Percentiles rank a stretch among this genome's conserved stretches.
Conservation (phyloP, 2,797 vertebrate species). For the Onychomys leucogaster region DNA sequence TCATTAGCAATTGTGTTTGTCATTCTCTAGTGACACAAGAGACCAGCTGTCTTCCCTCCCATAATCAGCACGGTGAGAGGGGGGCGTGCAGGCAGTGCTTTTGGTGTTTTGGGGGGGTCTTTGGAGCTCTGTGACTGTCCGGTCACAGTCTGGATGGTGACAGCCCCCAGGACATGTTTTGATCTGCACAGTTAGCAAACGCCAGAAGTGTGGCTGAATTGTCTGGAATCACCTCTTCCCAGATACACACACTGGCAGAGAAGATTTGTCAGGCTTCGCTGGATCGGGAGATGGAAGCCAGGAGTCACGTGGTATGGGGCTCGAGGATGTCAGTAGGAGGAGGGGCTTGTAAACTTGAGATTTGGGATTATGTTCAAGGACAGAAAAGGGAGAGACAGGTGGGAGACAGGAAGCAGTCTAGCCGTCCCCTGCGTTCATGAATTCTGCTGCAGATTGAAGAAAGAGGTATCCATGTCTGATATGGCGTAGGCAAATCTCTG, state of each 20-base stretch:
- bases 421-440: background rate
- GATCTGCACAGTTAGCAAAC: background rate
- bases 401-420: background rate
- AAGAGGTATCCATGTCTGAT: background rate
- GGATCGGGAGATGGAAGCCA: conserved; percentile 65
- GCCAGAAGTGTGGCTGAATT: background rate
- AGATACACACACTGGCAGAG: conserved; percentile 62
- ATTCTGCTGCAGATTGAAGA: background rate
- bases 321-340: background rate
- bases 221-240: conserved; percentile 39
- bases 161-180: rapidly evolving
- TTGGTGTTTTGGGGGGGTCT: background rate
- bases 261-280: conserved; percentile 73
- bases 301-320: conserved; percentile 36
- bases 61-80: background rate
- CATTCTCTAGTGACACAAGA: background rate
- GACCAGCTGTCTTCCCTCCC: background rate
- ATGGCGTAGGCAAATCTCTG: background rate
- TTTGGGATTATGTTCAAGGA: background rate
- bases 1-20: background rate
- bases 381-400: background rate
- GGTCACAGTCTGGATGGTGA: background rate
- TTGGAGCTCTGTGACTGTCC: background rate
- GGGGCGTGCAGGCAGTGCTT: background rate
- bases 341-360: background rate